Evolutionary conservation across 2,888 invertebrate species (phyloP).

Genomic region (Autographa pulchrina): DNA sequence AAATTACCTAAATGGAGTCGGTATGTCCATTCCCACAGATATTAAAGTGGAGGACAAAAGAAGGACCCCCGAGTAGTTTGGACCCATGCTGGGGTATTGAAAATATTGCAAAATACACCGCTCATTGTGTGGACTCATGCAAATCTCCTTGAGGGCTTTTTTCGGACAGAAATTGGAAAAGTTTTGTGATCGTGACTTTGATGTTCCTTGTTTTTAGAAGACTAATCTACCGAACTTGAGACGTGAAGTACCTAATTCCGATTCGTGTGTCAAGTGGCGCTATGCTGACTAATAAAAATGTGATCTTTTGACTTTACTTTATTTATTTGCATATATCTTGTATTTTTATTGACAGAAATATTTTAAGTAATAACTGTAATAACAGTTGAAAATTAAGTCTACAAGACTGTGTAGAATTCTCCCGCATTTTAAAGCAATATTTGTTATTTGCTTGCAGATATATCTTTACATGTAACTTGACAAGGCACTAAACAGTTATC

Average conservation of each 20-base stretch:
- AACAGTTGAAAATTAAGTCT: no score
- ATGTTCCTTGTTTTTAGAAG: conserved; percentile 76
- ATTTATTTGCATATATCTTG: no score
- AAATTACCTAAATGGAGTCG: conserved; percentile 88
- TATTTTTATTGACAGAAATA: no score
- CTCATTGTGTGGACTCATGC: conserved; percentile 82
- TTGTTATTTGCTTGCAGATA: no score
- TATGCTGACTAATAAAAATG: background rate
- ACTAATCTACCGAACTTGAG: conserved; percentile 62
- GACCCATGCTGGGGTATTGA: conserved; percentile 87
- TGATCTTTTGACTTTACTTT: background rate
- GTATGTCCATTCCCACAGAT: conserved; percentile 89
- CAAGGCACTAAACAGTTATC: background rate
- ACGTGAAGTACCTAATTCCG: background rate
- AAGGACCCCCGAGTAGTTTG: conserved; percentile 78
- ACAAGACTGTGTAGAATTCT: no score
- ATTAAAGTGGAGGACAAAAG: conserved; percentile 86
- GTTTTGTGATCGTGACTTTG: conserved; percentile 79
- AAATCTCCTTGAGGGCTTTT: conserved; percentile 85
- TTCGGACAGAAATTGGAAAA: conserved; percentile 87
- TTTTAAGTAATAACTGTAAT: no score
- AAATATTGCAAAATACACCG: conserved; percentile 83
- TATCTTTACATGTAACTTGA: background rate
- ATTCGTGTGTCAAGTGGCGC: conserved; percentile 20
- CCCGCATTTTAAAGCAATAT: no score